phyloP scores from a whole-genome alignment of 2,888 invertebrate genomes.

The Ectemnius lituratus region DNA sequence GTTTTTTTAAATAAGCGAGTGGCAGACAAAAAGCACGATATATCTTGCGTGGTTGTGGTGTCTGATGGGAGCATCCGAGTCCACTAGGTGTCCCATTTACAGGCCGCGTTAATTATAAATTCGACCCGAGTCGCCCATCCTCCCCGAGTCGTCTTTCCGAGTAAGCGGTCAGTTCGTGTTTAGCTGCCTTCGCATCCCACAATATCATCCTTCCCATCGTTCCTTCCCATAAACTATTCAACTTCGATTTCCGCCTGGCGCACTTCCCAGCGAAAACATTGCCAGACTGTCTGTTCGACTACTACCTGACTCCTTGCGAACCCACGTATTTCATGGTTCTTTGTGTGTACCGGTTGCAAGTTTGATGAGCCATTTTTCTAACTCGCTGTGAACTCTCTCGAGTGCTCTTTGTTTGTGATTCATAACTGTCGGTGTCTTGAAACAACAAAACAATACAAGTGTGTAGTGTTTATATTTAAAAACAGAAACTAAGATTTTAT shows the following conservation, averaged over 20 bases:
- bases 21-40: constrained; percentile 20
- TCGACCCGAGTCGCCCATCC: constrained; percentile 58
- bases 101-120: constrained; percentile 70
- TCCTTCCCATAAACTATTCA: constrained; percentile 52
- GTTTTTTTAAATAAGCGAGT: constrained; percentile 26
- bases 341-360: too few species aligned
- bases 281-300: too few species aligned
- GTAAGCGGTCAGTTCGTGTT: constrained; percentile 59
- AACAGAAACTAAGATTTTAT: too few species aligned
- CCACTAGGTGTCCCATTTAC: constrained; percentile 69
- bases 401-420: too few species aligned
- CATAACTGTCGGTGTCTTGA: too few species aligned
- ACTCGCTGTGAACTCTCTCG: too few species aligned
- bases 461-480: too few species aligned
- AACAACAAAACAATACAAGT: too few species aligned
- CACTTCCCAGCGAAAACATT: not conserved
- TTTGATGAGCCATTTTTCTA: too few species aligned
- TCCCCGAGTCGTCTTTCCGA: constrained; percentile 47
- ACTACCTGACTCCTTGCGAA: too few species aligned
- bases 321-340: too few species aligned
- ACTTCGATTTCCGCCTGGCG: constrained; percentile 13
- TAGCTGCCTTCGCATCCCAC: constrained; percentile 38
- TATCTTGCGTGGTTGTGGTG: constrained; percentile 16
- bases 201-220: constrained; percentile 44
- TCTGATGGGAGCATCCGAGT: constrained; percentile 43